A percentile compares a stretch with the other conserved stretches of the same genome.
Conservation (phyloP, 1,140 invertebrate species). For the Diorhabda sublineata region DNA sequence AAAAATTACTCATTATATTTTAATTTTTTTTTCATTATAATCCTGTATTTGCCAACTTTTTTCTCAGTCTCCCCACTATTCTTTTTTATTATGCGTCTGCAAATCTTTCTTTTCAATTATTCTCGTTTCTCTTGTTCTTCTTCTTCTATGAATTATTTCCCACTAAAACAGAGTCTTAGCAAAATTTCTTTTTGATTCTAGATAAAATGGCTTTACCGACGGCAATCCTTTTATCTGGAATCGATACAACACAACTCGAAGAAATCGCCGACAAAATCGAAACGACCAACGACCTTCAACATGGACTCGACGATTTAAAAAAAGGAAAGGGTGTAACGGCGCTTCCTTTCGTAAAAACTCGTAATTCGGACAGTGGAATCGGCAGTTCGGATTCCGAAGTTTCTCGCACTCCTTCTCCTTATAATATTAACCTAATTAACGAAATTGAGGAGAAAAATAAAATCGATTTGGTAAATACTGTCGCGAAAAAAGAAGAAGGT, state of each 20-base stretch:
- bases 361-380: too few species aligned
- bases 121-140: neutral
- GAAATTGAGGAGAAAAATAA: neutral
- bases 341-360: neutral
- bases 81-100: neutral
- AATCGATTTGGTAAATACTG: too few species aligned
- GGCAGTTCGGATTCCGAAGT: neutral
- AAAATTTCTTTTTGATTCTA: conserved; percentile 42
- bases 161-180: conserved; percentile 19
- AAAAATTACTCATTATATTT: neutral
- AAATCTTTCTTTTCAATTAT: neutral
- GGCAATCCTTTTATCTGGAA: conserved; percentile 9
- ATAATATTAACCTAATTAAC: neutral
- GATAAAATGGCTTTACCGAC: conserved; percentile 5
- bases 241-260: neutral
- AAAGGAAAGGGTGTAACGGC: neutral
- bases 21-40: neutral
- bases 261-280: conserved; percentile 5
- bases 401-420: neutral
- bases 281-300: neutral
- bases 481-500: too few species aligned
- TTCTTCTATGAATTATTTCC: neutral
- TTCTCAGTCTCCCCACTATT: neutral
- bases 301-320: neutral
- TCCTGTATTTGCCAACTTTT: neutral